Evolutionary conservation across 2,113 vertebrate genomes (phyloP).

Genomic region (Desmodus rotundus): DNA sequence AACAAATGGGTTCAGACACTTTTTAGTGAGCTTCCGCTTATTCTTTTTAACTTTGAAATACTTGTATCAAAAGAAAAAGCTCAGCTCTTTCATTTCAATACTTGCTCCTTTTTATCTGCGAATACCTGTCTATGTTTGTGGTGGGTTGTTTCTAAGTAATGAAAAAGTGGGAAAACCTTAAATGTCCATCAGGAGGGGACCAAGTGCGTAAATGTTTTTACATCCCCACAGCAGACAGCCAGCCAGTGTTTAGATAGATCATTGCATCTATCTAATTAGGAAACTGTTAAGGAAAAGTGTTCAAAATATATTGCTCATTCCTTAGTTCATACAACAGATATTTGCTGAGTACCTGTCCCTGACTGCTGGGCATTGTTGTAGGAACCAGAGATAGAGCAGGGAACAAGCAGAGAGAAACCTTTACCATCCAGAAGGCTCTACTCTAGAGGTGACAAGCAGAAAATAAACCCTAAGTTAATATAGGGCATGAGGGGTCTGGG

Average conservation of each 20-base stretch:
- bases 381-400: neutral
- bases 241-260: neutral
- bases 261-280: neutral
- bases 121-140: neutral
- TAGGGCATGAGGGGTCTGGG: too few species aligned
- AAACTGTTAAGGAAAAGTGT: neutral
- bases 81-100: neutral
- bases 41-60: neutral
- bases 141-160: fast-evolving
- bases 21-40: neutral
- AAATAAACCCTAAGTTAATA: neutral
- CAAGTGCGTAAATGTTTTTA: neutral
- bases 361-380: neutral
- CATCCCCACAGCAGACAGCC: neutral
- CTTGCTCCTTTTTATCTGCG: neutral
- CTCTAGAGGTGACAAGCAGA: neutral
- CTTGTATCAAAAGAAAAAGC: neutral
- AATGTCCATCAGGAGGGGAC: neutral
- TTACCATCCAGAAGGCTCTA: neutral
- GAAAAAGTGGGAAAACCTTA: too few species aligned
- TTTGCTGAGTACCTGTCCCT: neutral
- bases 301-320: neutral
- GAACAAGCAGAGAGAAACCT: neutral
- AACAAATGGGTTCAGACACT: conserved; percentile 46
- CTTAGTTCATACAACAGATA: neutral